Conservation (phyloP, 2,797 vertebrate genomes). For the Crenuchus spilurus region DNA sequence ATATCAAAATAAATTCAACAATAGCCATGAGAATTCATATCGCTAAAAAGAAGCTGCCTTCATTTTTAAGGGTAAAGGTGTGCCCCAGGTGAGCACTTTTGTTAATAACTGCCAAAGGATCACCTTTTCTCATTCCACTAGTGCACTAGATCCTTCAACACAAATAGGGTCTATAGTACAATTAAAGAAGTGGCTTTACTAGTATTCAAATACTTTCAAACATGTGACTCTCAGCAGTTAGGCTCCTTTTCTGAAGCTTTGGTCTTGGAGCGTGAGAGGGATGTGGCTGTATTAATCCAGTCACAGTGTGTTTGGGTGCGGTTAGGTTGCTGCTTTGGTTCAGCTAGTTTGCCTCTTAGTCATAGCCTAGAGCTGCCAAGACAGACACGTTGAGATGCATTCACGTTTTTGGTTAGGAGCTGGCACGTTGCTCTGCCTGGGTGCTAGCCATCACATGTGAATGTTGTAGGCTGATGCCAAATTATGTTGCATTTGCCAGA, state of each 20-base stretch:
- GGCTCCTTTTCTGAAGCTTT: neutral
- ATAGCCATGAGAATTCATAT: too few relatives aligned
- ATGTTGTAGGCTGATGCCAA: too few relatives aligned
- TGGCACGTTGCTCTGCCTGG: slow-evolving; percentile 23
- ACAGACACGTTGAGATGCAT: slow-evolving; percentile 33
- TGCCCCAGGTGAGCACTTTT: too few relatives aligned
- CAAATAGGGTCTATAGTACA: too few relatives aligned
- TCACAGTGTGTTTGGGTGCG: slow-evolving; percentile 49
- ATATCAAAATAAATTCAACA: too few relatives aligned
- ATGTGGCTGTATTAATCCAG: slow-evolving; percentile 17
- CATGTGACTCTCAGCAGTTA: slow-evolving; percentile 34
- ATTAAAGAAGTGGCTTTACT: slow-evolving; percentile 21
- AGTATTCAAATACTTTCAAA: slow-evolving; percentile 44
- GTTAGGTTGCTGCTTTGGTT: slow-evolving; percentile 33
- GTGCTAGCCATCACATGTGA: neutral
- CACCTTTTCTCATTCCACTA: too few relatives aligned
- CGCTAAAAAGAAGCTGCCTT: too few relatives aligned
- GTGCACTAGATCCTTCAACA: too few relatives aligned
- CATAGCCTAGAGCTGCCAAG: slow-evolving; percentile 47
- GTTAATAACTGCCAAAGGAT: too few relatives aligned
- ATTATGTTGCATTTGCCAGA: too few relatives aligned
- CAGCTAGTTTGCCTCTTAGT: slow-evolving; percentile 55
- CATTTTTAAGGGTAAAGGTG: too few relatives aligned
- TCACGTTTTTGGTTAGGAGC: slow-evolving; percentile 28
- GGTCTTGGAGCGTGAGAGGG: slow-evolving; percentile 22